Evolutionary conservation across 2,797 vertebrate genomes (phyloP).

Genomic region (Takifugu ocellatus): DNA sequence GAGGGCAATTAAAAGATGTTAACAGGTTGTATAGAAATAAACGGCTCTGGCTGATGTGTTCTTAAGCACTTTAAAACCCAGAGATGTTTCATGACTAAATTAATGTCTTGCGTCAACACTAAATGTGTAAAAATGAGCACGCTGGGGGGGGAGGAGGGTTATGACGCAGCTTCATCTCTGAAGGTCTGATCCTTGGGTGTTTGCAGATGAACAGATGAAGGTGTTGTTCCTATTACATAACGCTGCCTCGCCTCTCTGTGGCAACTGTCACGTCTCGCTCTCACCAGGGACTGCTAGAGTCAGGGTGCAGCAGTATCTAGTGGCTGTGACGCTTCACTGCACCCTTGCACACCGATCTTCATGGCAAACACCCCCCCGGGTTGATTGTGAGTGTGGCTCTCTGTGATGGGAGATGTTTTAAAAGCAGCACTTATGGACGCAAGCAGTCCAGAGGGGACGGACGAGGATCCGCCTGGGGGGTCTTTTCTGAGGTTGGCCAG

Average conservation of each 20-base stretch:
- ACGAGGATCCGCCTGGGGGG: constrained; percentile 18
- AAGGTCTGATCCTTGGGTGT: background rate
- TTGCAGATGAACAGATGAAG: constrained; percentile 29
- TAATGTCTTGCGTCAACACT: background rate
- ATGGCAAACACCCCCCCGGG: constrained; percentile 7
- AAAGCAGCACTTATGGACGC: constrained; percentile 9
- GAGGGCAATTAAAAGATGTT: constrained; percentile 43
- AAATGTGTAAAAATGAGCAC: background rate
- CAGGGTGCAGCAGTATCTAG: constrained; percentile 63
- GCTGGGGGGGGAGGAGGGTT: background rate
- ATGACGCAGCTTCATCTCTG: background rate
- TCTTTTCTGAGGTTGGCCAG: constrained; percentile 33
- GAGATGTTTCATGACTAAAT: background rate
- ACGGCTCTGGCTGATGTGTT: constrained; percentile 2
- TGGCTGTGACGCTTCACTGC: constrained; percentile 47
- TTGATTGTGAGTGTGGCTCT: constrained; percentile 4
- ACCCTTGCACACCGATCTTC: constrained; percentile 15
- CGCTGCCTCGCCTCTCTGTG: constrained; percentile 8
- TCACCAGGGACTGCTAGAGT: constrained; percentile 25
- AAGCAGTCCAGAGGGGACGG: constrained; percentile 3
- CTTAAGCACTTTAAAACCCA: background rate
- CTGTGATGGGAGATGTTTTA: background rate
- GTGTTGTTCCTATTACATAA: constrained; percentile 15
- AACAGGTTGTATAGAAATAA: constrained; percentile 21
- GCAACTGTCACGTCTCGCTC: constrained; percentile 15